Evolutionary conservation across 2,888 invertebrate species (phyloP).

Genomic region (Synergus japonicus): DNA sequence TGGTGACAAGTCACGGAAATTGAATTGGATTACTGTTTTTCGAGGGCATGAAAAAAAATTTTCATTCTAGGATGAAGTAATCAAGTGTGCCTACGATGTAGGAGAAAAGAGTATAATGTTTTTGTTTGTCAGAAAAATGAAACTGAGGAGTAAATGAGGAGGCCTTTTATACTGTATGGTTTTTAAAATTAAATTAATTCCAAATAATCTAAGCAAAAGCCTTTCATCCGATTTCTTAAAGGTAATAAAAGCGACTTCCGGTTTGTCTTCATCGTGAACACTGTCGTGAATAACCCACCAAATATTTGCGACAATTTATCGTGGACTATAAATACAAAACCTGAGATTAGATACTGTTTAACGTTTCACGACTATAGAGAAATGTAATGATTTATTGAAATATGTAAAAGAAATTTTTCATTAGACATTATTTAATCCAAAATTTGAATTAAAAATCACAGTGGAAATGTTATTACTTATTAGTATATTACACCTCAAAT

Average conservation of each 20-base stretch:
- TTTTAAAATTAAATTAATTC: neutral
- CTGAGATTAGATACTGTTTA: slow-evolving; percentile 20
- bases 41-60: neutral
- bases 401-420: no score
- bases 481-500: neutral
- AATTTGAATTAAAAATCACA: no score
- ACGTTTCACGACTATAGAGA: neutral
- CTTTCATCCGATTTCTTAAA: neutral
- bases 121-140: neutral
- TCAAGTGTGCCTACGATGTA: slow-evolving; percentile 9
- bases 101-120: neutral
- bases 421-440: no score
- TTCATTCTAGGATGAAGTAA: neutral
- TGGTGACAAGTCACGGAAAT: slow-evolving; percentile 9
- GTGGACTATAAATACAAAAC: neutral
- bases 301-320: slow-evolving; percentile 33
- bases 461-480: neutral
- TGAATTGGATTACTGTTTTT: slow-evolving; percentile 29
- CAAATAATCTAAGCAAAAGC: neutral
- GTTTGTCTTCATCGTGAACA: neutral
- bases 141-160: neutral
- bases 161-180: neutral
- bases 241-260: neutral
- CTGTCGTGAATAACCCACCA: slow-evolving; percentile 21
- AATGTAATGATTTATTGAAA: slow-evolving; percentile 6